Conservation (phyloP, 1,140 invertebrate species). For the Chymomyza costata region DNA sequence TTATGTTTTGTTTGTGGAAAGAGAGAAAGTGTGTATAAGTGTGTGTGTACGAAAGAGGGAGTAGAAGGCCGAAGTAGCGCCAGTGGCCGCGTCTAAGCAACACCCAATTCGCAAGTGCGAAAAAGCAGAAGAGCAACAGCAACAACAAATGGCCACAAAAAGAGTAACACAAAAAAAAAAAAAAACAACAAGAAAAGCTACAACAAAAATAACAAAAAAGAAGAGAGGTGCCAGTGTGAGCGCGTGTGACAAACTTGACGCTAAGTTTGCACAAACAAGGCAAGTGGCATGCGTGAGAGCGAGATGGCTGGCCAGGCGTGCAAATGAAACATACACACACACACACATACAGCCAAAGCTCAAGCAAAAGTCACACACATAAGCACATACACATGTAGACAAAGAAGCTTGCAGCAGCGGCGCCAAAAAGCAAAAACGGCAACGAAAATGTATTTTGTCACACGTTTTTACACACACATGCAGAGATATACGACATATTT, state of each 20-base stretch:
- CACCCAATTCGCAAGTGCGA: slow-evolving; percentile 48
- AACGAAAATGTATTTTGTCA: slow-evolving; percentile 72
- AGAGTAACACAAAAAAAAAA: background rate
- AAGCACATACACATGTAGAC: slow-evolving; percentile 26
- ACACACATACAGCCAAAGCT: slow-evolving; percentile 62
- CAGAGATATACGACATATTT: background rate
- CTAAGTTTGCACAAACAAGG: slow-evolving; percentile 57
- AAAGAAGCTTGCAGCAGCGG: slow-evolving; percentile 38
- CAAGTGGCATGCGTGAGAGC: slow-evolving; percentile 33
- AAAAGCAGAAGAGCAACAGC: slow-evolving; percentile 53
- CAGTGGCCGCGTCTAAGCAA: slow-evolving; percentile 32
- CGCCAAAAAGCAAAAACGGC: slow-evolving; percentile 60
- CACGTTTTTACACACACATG: slow-evolving; percentile 48
- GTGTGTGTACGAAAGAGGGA: slow-evolving; percentile 4
- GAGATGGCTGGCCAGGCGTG: slow-evolving; percentile 53
- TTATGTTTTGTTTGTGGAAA: slow-evolving; percentile 24
- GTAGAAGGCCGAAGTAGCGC: slow-evolving; percentile 10
- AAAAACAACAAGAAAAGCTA: slow-evolving; percentile 3
- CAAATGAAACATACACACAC: slow-evolving; percentile 44
- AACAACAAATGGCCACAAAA: background rate
- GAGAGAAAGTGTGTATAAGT: background rate
- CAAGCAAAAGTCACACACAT: slow-evolving; percentile 43
- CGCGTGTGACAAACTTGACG: slow-evolving; percentile 68
- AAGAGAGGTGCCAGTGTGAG: slow-evolving; percentile 19
- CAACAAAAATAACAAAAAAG: slow-evolving; percentile 9